Conservation (phyloP, 2,888 invertebrate species). For the Taphrorychus bicolor region DNA sequence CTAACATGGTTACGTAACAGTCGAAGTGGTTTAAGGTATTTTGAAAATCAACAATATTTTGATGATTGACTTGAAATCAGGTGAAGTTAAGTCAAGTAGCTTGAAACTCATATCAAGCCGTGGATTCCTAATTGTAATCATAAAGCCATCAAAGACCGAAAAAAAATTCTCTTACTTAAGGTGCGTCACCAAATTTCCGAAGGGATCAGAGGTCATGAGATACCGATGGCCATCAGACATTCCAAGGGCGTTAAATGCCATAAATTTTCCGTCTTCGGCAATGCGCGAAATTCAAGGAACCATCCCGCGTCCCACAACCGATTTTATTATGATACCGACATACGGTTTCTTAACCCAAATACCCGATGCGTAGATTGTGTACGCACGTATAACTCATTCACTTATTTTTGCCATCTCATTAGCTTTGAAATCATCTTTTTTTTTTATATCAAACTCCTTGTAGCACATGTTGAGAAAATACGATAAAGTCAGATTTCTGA, state of each 20-base stretch:
- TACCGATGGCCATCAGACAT: constrained; percentile 33
- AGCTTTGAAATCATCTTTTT: no score
- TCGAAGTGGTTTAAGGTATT: no score
- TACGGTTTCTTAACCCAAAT: constrained; percentile 17
- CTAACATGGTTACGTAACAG: no score
- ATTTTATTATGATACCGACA: background rate
- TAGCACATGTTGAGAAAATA: no score
- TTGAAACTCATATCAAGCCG: no score
- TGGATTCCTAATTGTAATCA: background rate
- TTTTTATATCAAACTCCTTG: no score
- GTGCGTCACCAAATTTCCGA: constrained; percentile 23
- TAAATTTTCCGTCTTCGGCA: constrained; percentile 20
- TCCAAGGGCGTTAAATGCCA: constrained; percentile 34
- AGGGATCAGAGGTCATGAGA: constrained; percentile 30
- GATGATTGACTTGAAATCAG: no score
- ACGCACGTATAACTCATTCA: background rate
- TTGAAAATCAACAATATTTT: no score
- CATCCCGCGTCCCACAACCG: constrained; percentile 18
- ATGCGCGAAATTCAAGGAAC: constrained; percentile 29
- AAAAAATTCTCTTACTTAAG: constrained; percentile 1
- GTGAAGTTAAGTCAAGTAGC: no score
- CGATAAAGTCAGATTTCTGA: no score
- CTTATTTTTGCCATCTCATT: no score
- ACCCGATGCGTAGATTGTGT: no score
- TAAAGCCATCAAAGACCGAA: constrained; percentile 4